phyloP scores from a whole-genome alignment of 2,888 invertebrate genomes.

The Pseudococcus viburni region DNA sequence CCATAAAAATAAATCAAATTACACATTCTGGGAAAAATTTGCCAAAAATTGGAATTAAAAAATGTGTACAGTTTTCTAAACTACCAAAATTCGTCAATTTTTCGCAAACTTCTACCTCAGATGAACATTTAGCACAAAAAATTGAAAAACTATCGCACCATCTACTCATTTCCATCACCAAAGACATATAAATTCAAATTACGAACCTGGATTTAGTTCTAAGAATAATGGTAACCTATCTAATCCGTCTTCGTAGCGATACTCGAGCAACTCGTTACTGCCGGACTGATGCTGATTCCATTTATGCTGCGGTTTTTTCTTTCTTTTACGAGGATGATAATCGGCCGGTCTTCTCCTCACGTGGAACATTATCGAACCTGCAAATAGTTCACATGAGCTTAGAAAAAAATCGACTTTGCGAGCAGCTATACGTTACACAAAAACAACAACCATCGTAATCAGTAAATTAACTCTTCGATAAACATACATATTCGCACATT shows the following conservation, averaged over 20 bases:
- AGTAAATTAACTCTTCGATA: slow-evolving; percentile 12
- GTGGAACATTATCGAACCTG: slow-evolving; percentile 98
- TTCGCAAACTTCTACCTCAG: no score
- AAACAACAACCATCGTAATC: neutral
- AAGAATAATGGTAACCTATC: slow-evolving; percentile 79
- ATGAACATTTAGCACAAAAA: neutral
- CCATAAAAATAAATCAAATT: no score
- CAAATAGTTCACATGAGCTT: neutral
- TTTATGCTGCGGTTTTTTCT: slow-evolving; percentile 82
- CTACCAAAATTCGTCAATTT: no score
- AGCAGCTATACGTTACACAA: neutral
- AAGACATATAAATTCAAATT: neutral
- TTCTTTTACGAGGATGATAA: slow-evolving; percentile 88
- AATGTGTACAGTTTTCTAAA: no score
- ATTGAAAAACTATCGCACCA: neutral
- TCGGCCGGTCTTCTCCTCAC: slow-evolving; percentile 93
- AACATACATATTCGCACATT: neutral
- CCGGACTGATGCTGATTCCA: slow-evolving; percentile 76
- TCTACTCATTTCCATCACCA: neutral
- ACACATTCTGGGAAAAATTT: no score
- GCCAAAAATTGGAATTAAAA: no score
- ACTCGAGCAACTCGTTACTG: slow-evolving; percentile 72
- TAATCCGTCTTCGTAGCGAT: slow-evolving; percentile 74
- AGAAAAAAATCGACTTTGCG: neutral
- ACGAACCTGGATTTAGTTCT: slow-evolving; percentile 83